Evolutionary conservation across 2,113 vertebrate species (phyloP).

Genomic region (Picathartes gymnocephalus): DNA sequence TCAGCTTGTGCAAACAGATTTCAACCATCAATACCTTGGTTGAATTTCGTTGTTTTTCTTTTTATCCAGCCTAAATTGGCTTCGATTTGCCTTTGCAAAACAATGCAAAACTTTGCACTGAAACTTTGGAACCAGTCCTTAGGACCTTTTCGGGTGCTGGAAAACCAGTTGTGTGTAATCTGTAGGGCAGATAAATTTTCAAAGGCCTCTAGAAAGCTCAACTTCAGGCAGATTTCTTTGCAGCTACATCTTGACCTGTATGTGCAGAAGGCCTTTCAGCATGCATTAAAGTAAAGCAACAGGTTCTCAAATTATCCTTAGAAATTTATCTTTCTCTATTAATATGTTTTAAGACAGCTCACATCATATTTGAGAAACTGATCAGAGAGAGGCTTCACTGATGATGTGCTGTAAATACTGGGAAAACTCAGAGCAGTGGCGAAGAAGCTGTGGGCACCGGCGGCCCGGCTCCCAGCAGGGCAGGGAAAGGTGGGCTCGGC

Average conservation of each 20-base stretch:
- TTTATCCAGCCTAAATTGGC: neutral
- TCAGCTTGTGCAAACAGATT: neutral
- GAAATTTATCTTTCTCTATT: neutral
- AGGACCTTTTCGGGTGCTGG: neutral
- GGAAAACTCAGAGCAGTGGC: neutral
- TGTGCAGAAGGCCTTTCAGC: neutral
- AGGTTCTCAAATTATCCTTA: neutral
- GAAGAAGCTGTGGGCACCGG: neutral
- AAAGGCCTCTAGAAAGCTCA: neutral
- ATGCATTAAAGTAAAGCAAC: neutral
- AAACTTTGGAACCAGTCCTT: neutral
- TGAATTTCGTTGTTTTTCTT: neutral
- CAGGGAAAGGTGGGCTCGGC: neutral
- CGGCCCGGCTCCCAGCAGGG: neutral
- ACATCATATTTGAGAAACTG: neutral
- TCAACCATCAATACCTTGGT: neutral
- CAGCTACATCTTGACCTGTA: neutral
- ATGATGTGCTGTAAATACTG: neutral
- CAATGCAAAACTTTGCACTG: neutral
- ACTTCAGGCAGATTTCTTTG: neutral
- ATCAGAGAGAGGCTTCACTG: neutral
- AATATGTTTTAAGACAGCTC: neutral
- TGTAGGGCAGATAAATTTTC: neutral
- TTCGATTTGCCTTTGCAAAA: neutral
- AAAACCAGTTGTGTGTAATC: rapidly evolving